Percentiles rank a stretch among this genome's conserved stretches.
Conservation (phyloP, 2,797 vertebrate genomes). For the Tachyglossus aculeatus region DNA sequence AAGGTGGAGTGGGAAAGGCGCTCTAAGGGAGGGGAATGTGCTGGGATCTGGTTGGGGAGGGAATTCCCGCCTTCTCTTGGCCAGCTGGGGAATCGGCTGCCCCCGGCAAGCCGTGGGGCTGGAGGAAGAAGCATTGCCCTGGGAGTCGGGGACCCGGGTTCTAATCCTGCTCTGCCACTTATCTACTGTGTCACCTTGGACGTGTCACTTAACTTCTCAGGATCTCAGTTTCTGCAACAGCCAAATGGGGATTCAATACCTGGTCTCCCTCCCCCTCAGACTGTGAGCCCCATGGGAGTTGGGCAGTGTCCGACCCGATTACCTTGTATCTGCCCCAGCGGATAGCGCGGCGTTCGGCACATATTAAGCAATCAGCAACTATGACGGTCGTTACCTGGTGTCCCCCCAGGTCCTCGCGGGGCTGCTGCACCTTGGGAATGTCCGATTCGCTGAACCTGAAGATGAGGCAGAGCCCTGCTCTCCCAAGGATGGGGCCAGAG, state of each 20-base stretch:
- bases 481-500: slow-evolving; percentile 76
- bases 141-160: background rate
- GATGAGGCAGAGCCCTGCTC: slow-evolving; percentile 87
- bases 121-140: background rate
- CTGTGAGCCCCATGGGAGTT: no score
- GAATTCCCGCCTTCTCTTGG: background rate
- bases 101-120: no score
- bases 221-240: no score
- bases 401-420: slow-evolving; percentile 85
- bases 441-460: slow-evolving; percentile 77
- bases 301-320: no score
- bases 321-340: no score
- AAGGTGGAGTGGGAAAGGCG: slow-evolving; percentile 76
- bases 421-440: slow-evolving; percentile 90
- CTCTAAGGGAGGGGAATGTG: background rate
- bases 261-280: background rate
- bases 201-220: background rate
- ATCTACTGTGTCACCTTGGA: background rate
- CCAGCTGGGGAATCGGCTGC: background rate
- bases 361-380: background rate
- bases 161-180: background rate
- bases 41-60: background rate
- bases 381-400: background rate
- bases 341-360: background rate
- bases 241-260: no score